A percentile compares a stretch with the other conserved stretches of the same genome.
phyloP scores from a whole-genome alignment of 2,113 vertebrate genomes.

The Dascyllus trimaculatus region DNA sequence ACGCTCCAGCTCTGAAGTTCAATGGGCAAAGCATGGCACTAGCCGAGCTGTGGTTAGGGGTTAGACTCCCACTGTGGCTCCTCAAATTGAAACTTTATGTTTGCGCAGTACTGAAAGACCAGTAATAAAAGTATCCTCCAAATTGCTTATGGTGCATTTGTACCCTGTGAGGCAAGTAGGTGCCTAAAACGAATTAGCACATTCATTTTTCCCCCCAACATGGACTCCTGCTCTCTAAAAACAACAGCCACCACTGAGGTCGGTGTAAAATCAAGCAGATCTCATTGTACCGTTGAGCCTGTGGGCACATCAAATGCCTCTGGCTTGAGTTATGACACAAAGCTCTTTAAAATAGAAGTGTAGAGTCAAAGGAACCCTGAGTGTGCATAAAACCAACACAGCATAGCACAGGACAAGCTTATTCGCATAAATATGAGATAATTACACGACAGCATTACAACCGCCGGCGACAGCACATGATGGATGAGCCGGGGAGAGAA shows the following conservation, averaged over 20 bases:
- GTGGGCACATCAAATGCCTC: slow-evolving; percentile 66
- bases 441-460: slow-evolving; percentile 76
- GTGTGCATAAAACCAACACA: slow-evolving; percentile 54
- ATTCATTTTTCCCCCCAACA: slow-evolving; percentile 11
- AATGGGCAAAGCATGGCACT: slow-evolving; percentile 63
- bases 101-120: slow-evolving; percentile 29
- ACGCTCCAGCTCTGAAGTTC: slow-evolving; percentile 65
- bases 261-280: slow-evolving; percentile 66
- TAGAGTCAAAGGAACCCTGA: slow-evolving; percentile 60
- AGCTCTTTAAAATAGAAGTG: slow-evolving; percentile 48
- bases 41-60: slow-evolving; percentile 56
- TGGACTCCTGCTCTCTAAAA: slow-evolving; percentile 46
- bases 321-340: slow-evolving; percentile 80
- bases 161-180: slow-evolving; percentile 62
- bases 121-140: slow-evolving; percentile 64
- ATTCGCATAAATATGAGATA: slow-evolving; percentile 82
- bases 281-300: slow-evolving; percentile 50
- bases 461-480: slow-evolving; percentile 82
- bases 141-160: slow-evolving; percentile 64
- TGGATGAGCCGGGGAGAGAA: slow-evolving; percentile 75
- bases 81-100: slow-evolving; percentile 72
- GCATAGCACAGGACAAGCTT: slow-evolving; percentile 62
- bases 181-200: slow-evolving; percentile 66
- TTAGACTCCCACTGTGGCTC: slow-evolving; percentile 62
- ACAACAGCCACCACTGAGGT: slow-evolving; percentile 51